Evolutionary conservation across 2,797 vertebrate species (phyloP), one percentile per base, ranked within the genome.

Genomic region (Xiphorhynchus erythropygius): DNA sequence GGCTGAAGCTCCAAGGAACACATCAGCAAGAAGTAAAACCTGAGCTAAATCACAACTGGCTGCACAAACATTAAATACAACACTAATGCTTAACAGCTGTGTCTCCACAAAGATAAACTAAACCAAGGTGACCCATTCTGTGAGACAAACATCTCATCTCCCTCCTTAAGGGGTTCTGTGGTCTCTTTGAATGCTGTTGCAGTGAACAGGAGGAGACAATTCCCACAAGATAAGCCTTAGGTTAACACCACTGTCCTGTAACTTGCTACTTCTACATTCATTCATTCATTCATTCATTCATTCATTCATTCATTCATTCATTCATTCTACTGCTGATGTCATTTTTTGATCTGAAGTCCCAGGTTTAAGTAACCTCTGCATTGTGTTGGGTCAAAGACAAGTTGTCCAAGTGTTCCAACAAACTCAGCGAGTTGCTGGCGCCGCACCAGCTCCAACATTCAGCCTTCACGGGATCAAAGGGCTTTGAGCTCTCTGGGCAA

Each of bases 21-120:
- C 69, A 78, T 46, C 84, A 80, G 84, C 83, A 14, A 47, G 84
- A 16, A 85, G 81, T 11, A 62, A 89, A 64, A 86, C 69, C 80
- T 12, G 50, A 69, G 83, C 57, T 81, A 42, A 75, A 70, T 59
- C 5, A 13, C 69, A 44, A 14, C 33, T 24, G 84, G 93, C 90
- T 84, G 86, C 91, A 71, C 80, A 63, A 80, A 89, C 37, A 22
- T n/a, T 5, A 57, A 60, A 50, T 46, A 50, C 6, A 33, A 91
- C 73, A 78, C 60, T 23, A 87, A 35, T 17, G 67, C 69, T 27
- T 9, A 46, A 22, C 84, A 81, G 73, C 70, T 76, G 69, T 8
- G 79, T 52, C 64, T 46, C 56, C 76, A 3, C 65, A 6, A 28
- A 63, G 87, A 52, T 4, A 63, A 57, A 65, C n/a, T 46, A 27